phyloP scores from a whole-genome alignment of 2,888 invertebrate species.

The Dasysyrphus albostriatus region DNA sequence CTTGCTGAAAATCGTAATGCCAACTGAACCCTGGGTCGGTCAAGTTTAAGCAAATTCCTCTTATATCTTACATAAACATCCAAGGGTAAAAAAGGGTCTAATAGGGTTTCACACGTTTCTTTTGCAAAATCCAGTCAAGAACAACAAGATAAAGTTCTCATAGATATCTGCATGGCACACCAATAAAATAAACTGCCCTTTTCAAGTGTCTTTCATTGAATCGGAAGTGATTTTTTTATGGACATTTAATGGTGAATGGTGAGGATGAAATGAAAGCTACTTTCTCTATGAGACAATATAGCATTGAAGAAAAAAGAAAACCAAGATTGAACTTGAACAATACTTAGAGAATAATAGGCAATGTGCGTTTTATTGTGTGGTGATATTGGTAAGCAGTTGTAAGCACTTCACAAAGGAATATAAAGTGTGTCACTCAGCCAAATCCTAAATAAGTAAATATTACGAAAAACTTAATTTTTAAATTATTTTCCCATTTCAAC shows the following conservation, averaged over 20 bases:
- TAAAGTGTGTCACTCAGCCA: no score
- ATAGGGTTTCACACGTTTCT: neutral
- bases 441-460: no score
- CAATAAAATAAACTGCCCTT: neutral
- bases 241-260: neutral
- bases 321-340: neutral
- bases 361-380: neutral
- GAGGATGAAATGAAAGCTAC: neutral
- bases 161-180: neutral
- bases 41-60: neutral
- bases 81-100: neutral
- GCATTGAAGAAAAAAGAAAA: neutral
- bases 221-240: neutral
- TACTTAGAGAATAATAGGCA: neutral
- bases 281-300: neutral
- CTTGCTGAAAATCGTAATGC: neutral
- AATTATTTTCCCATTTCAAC: no score
- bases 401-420: neutral
- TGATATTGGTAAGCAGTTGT: neutral
- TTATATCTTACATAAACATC: neutral
- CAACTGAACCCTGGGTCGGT: neutral
- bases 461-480: no score
- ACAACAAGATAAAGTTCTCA: neutral
- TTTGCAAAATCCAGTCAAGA: neutral
- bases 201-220: neutral